A percentile compares a stretch with the other conserved stretches of the same genome.
Evolutionary conservation across 2,113 vertebrate genomes (phyloP).

Genomic region (Mastomys coucha): DNA sequence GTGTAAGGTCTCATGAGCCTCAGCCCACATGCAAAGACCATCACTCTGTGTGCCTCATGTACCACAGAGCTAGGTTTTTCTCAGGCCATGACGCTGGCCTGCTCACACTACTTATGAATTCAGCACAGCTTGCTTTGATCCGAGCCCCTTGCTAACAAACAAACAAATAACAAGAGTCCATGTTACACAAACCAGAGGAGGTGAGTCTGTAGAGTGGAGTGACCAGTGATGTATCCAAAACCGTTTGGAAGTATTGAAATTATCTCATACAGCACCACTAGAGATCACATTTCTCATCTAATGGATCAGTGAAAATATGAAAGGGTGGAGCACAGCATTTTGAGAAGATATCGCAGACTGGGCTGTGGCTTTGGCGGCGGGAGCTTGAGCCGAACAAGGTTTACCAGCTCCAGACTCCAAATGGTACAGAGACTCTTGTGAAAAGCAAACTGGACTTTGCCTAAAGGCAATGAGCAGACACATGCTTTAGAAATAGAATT

Average conservation of each 20-base stretch:
- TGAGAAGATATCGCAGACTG: not conserved
- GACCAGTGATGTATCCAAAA: not conserved
- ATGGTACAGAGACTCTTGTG: not conserved
- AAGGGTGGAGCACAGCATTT: not conserved
- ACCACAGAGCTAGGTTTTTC: not conserved
- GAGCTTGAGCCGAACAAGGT: not conserved
- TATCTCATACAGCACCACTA: not conserved
- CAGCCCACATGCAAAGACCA: not conserved
- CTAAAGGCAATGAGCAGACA: not conserved
- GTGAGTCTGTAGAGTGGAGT: not conserved
- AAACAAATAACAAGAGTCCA: not conserved
- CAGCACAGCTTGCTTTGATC: not conserved
- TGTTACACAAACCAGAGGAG: not conserved
- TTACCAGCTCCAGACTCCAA: not conserved
- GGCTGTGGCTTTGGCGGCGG: not conserved
- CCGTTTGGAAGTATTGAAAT: not conserved
- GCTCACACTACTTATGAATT: not conserved
- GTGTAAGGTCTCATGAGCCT: not conserved
- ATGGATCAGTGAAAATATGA: not conserved
- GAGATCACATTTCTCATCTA: not conserved
- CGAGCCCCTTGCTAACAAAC: not conserved
- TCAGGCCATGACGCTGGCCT: not conserved
- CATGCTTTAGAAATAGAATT: constrained; percentile 31
- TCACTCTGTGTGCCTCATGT: not conserved
- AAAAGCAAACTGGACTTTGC: constrained; percentile 28